Conservation (phyloP, 2,888 invertebrate genomes). For the Argyresthia goedartella region DNA sequence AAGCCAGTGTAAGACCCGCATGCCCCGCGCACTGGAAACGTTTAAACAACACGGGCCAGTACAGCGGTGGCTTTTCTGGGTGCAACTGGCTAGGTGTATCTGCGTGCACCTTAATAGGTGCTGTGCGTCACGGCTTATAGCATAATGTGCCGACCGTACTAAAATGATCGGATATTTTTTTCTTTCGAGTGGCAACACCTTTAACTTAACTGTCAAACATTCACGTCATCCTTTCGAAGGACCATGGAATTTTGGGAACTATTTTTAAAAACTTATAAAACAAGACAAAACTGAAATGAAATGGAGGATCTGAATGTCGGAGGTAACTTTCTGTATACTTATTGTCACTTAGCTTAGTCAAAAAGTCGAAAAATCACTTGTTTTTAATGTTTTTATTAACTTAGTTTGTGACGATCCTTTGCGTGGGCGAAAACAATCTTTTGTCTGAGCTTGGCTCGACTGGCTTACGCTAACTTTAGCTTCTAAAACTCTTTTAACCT, state of each 20-base stretch:
- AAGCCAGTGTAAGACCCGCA: too few species aligned
- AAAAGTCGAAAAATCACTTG: slow-evolving; percentile 8
- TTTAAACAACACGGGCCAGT: too few species aligned
- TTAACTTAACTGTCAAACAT: background rate
- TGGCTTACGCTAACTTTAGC: slow-evolving; percentile 7
- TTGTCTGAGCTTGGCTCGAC: slow-evolving; percentile 38
- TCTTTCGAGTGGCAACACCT: background rate
- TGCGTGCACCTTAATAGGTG: too few species aligned
- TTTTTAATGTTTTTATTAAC: slow-evolving; percentile 20
- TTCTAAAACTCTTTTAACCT: background rate
- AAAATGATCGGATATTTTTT: background rate
- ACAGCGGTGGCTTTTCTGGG: too few species aligned
- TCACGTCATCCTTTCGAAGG: background rate
- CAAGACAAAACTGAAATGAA: slow-evolving; percentile 36
- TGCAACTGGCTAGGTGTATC: too few species aligned
- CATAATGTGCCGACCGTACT: too few species aligned
- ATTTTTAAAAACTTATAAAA: background rate
- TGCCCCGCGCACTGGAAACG: too few species aligned
- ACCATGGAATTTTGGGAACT: background rate
- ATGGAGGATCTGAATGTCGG: slow-evolving; percentile 49
- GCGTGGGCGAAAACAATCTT: slow-evolving; percentile 61
- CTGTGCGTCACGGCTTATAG: too few species aligned
- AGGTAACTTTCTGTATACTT: slow-evolving; percentile 26
- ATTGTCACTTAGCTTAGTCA: too few species aligned
- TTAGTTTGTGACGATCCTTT: slow-evolving; percentile 31